These are phyloP conservation scores for Xylophagus ater DNA, from an alignment of 2,888 invertebrate species.

Conservation along the genomic window DNA sequence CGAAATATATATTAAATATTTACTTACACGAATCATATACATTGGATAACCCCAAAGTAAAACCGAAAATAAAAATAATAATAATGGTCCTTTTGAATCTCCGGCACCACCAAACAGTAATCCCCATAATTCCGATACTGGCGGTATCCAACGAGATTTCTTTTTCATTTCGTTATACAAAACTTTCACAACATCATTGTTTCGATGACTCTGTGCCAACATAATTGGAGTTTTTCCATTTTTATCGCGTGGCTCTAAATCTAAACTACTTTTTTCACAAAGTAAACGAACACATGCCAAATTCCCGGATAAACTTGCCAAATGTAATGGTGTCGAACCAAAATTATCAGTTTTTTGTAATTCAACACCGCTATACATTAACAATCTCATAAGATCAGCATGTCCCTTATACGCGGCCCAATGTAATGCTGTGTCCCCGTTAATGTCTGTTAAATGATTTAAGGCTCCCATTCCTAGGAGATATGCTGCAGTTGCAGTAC, in stretches of 20 bases:
- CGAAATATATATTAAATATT: neutral
- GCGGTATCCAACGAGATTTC: slow-evolving; percentile 75
- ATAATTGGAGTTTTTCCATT: slow-evolving; percentile 87
- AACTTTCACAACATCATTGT: slow-evolving; percentile 71
- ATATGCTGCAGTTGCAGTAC: slow-evolving; percentile 81
- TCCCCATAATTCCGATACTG: slow-evolving; percentile 79
- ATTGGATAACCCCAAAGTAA: slow-evolving; percentile 88
- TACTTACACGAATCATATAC: slow-evolving; percentile 70
- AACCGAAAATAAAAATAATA: slow-evolving; percentile 76
- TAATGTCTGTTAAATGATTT: slow-evolving; percentile 76
- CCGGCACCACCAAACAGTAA: slow-evolving; percentile 83
- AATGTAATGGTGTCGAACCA: slow-evolving; percentile 81
- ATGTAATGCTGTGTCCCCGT: slow-evolving; percentile 85
- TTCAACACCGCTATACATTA: slow-evolving; percentile 86
- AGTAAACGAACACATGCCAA: slow-evolving; percentile 75
- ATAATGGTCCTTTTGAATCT: slow-evolving; percentile 76
- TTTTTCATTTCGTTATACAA: slow-evolving; percentile 73
- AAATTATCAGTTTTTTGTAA: slow-evolving; percentile 84
- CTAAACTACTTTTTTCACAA: slow-evolving; percentile 84
- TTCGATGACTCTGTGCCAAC: slow-evolving; percentile 79
- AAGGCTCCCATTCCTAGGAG: slow-evolving; percentile 81
- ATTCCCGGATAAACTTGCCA: slow-evolving; percentile 82
- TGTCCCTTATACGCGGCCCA: slow-evolving; percentile 94
- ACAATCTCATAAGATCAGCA: slow-evolving; percentile 71
- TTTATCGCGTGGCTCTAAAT: slow-evolving; percentile 76